These are phyloP conservation scores for Calyptomena viridis DNA, from an alignment of 2,113 vertebrate genomes.

Conservation along the genomic window DNA sequence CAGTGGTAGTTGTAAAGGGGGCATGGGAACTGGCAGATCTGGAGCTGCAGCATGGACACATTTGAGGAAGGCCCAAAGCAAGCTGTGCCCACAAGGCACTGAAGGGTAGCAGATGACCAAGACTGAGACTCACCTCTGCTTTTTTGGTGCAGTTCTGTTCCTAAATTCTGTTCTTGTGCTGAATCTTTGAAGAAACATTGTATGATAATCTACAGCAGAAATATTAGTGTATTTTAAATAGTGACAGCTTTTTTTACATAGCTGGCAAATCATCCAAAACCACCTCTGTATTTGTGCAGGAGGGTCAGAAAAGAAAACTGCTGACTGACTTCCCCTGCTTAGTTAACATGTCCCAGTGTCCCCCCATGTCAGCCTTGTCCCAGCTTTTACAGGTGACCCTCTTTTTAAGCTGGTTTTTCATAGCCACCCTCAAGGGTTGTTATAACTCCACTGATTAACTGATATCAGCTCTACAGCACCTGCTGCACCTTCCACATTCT, in stretches of 20 bases:
- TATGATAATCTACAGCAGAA: neutral
- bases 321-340: neutral
- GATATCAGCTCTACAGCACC: neutral
- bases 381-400: neutral
- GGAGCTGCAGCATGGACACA: accelerated
- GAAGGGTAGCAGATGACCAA: neutral
- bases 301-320: neutral
- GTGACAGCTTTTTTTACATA: neutral
- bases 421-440: neutral
- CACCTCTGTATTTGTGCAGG: neutral
- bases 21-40: neutral
- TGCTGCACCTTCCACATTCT: neutral
- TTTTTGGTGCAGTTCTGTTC: neutral
- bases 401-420: neutral
- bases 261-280: neutral
- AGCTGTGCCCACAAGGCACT: neutral
- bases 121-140: neutral
- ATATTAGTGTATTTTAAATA: neutral
- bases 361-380: neutral
- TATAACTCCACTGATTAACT: neutral
- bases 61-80: neutral
- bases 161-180: neutral
- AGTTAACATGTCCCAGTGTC: neutral
- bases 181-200: neutral
- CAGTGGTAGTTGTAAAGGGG: neutral